Evolutionary conservation across 2,113 vertebrate genomes (phyloP), one percentile per base, ranked within the genome.

Genomic region (Campylomormyrus tamandua): DNA sequence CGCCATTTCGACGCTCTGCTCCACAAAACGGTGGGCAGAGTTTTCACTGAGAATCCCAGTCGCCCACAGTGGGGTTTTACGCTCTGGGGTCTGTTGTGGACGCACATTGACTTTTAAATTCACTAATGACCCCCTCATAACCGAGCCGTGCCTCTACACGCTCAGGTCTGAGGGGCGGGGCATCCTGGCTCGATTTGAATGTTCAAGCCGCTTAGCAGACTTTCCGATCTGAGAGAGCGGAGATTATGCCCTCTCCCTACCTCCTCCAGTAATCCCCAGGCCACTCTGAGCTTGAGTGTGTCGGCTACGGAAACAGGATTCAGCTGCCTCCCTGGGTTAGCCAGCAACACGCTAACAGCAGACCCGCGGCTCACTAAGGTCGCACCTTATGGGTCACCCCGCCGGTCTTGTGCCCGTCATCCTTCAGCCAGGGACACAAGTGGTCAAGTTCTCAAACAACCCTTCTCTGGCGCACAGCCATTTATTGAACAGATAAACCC

Each of bases 101-200:
- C 19, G 45, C 46, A 31, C 88, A 87, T 42, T 53, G 83, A 80
- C 83, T 91, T 89, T 83, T 77, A 87, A 58, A 88, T 91, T 92
- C 90, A 58, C 66, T 77, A 89, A 85, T 89, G 84, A 90, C 86
- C 85, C 90, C 74, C 89, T 91, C 58, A 83, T 90, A 83, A 90
- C 46, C 52, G 89, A 77, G 90, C 91, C 87, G 19, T 77, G 90
- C 84, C 5, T 92, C 58, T 89, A 85, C 86, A 45, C 66, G 90
- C 56, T 89, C 77, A 1, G 87, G 42, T 52, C 49, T 91, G n/a
- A 90, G 91, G 88, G 62, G 13, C 83, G 42, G 90, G 85, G 89
- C 90, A 90, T 90, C 90, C 89, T 88, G 83, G 85, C 92, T 91
- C 92, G 91, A 94, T 94, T 92, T 87, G 91, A 91, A 91, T 86